phyloP scores from a whole-genome alignment of 2,797 vertebrate genomes.

The Hyperoplus lanceolatus region DNA sequence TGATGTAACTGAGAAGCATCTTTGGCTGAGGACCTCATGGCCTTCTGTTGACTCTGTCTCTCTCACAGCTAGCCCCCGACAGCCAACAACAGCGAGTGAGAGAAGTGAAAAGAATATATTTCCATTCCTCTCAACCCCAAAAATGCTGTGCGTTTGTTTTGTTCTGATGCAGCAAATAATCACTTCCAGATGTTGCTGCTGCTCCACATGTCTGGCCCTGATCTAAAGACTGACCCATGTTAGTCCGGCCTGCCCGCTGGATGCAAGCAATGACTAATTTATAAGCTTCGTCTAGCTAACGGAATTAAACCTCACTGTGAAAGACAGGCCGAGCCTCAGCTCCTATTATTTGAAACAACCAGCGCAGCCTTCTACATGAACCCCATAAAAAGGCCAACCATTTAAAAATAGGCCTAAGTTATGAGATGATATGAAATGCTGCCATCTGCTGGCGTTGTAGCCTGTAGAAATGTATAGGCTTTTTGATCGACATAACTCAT shows the following conservation, averaged over 20 bases:
- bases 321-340: neutral
- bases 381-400: neutral
- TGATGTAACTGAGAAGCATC: conserved; percentile 5
- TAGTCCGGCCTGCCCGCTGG: neutral
- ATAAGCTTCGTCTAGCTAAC: neutral
- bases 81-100: neutral
- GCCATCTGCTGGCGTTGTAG: conserved; percentile 63
- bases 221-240: conserved; percentile 38
- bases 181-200: conserved; percentile 63
- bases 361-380: conserved; percentile 1
- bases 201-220: conserved; percentile 18
- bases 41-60: conserved; percentile 34
- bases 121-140: conserved; percentile 47
- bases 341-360: neutral
- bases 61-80: conserved; percentile 2
- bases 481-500: neutral
- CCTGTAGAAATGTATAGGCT: neutral
- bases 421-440: conserved; percentile 25
- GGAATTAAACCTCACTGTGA: neutral
- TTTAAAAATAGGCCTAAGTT: neutral
- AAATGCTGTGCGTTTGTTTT: conserved; percentile 56
- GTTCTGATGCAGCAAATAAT: conserved; percentile 65
- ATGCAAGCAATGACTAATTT: neutral
- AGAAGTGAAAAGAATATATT: conserved; percentile 38
- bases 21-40: conserved; percentile 5